Evolutionary conservation across 2,888 invertebrate species (phyloP).

Genomic region (Chromoteleia sp.): DNA sequence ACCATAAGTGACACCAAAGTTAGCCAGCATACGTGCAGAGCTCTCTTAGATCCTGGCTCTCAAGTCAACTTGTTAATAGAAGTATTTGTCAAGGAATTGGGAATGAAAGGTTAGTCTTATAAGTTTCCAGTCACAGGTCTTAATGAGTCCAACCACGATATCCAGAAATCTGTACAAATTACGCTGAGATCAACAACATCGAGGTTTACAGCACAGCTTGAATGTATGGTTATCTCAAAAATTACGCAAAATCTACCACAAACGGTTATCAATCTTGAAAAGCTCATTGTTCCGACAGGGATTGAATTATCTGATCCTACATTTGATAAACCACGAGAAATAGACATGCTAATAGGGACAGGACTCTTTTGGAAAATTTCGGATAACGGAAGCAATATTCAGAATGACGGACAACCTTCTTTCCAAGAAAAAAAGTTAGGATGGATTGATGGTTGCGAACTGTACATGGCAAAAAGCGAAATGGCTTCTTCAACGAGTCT

Average conservation of each 20-base stretch:
- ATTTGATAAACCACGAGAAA: background rate
- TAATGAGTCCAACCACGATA: background rate
- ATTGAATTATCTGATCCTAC: constrained; percentile 1
- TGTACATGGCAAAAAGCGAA: no score
- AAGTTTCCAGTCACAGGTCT: constrained; percentile 9
- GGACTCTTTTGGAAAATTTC: background rate
- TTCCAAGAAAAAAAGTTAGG: no score
- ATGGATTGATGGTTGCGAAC: no score
- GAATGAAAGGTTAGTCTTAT: background rate
- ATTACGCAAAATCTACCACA: constrained; percentile 2
- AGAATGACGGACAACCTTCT: no score
- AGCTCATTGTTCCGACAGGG: background rate
- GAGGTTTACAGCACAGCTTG: background rate
- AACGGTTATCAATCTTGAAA: background rate
- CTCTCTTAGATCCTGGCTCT: constrained; percentile 28
- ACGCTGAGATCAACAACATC: constrained; percentile 10
- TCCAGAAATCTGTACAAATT: background rate
- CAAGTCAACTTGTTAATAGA: constrained; percentile 22
- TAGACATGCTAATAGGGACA: background rate
- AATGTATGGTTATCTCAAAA: background rate
- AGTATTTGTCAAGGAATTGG: background rate
- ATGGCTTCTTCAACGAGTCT: no score
- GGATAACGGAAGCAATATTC: no score
- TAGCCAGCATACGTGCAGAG: constrained; percentile 12
- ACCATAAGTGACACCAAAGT: constrained; percentile 22